Evolutionary conservation across 2,888 invertebrate species (phyloP).

Genomic region (Cremastinae sp.): DNA sequence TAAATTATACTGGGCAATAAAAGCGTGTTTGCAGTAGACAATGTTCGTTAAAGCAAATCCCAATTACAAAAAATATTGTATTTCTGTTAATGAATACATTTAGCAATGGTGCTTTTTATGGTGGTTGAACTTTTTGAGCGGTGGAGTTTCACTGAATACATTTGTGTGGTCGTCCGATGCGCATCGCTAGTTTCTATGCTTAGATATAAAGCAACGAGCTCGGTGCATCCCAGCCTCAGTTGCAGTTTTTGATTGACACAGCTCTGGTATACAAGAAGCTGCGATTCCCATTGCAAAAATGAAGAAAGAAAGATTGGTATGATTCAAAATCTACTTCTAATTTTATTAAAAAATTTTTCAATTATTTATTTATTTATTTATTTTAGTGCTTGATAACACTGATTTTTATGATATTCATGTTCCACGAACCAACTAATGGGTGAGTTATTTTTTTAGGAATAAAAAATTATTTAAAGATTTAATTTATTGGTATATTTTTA

Average conservation of each 20-base stretch:
- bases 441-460: conserved; percentile 30
- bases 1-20: no score
- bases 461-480: background rate
- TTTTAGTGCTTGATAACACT: conserved; percentile 58
- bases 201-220: conserved; percentile 68
- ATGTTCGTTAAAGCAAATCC: no score
- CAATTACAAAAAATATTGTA: background rate
- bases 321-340: conserved; percentile 14
- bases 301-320: conserved; percentile 69
- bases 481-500: background rate
- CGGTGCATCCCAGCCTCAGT: conserved; percentile 62
- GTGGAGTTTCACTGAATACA: conserved; percentile 69
- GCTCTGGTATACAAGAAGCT: conserved; percentile 16
- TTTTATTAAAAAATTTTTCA: background rate
- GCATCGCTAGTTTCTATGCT: conserved; percentile 66
- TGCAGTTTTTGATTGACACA: conserved; percentile 55
- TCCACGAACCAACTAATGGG: conserved; percentile 47
- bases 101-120: conserved; percentile 21
- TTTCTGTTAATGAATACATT: conserved; percentile 2
- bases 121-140: conserved; percentile 39
- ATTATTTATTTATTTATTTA: conserved; percentile 7
- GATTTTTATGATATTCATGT: conserved; percentile 49
- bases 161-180: conserved; percentile 64
- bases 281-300: conserved; percentile 45
- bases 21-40: no score